Conservation (phyloP, 2,888 invertebrate genomes). For the Drosophila koepferae region DNA sequence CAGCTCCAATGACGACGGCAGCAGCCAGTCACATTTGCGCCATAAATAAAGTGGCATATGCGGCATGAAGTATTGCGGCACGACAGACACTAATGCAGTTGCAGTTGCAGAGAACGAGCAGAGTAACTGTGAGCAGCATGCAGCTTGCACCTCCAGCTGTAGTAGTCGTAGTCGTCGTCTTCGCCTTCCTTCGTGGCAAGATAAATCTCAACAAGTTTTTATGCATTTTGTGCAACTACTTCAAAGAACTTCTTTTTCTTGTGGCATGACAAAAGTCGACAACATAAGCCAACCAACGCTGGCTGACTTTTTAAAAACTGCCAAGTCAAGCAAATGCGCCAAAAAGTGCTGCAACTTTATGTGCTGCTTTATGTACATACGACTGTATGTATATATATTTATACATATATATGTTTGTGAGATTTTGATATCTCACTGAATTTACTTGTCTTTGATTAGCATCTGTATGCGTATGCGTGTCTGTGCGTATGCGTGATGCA, state of each 20-base stretch:
- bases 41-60: slow-evolving; percentile 79
- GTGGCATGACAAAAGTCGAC: slow-evolving; percentile 68
- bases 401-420: background rate
- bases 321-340: slow-evolving; percentile 57
- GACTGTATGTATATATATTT: slow-evolving; percentile 3
- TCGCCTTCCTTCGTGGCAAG: slow-evolving; percentile 56
- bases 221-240: slow-evolving; percentile 51
- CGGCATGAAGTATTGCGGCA: slow-evolving; percentile 58
- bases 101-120: slow-evolving; percentile 15
- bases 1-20: slow-evolving; percentile 22
- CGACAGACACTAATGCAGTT: slow-evolving; percentile 26
- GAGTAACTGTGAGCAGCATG: slow-evolving; percentile 15
- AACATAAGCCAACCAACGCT: slow-evolving; percentile 57
- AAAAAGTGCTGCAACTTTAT: slow-evolving; percentile 51
- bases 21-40: slow-evolving; percentile 53
- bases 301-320: slow-evolving; percentile 51
- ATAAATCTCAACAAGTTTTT: slow-evolving; percentile 80
- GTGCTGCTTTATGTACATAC: slow-evolving; percentile 14
- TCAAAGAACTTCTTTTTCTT: slow-evolving; percentile 7
- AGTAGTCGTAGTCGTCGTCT: background rate
- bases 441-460: slow-evolving; percentile 49
- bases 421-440: slow-evolving; percentile 15
- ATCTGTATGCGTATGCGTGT: slow-evolving; percentile 13
- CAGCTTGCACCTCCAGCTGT: background rate
- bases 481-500: slow-evolving; percentile 32